phyloP scores from a whole-genome alignment of 1,140 invertebrate species.

The Scylla paramamosain region DNA sequence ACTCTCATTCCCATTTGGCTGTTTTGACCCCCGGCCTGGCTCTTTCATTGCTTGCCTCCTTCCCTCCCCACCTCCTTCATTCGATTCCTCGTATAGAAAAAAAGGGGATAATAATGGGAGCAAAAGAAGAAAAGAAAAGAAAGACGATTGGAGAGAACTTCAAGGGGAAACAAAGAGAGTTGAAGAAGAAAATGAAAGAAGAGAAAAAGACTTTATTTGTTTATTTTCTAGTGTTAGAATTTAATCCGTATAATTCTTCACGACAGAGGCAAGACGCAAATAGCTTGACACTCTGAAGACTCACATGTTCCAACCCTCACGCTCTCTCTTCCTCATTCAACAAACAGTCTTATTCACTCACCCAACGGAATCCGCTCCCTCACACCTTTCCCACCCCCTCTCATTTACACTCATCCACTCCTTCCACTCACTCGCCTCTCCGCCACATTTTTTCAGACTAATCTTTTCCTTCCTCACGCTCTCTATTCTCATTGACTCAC shows the following conservation, averaged over 20 bases:
- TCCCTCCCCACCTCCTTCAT: slow-evolving; percentile 29
- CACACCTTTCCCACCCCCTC: background rate
- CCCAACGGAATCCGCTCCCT: background rate
- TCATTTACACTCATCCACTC: background rate
- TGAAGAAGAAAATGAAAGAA: background rate
- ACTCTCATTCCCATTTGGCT: too few relatives aligned
- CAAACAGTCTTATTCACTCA: background rate
- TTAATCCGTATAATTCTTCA: too few relatives aligned
- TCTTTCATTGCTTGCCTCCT: background rate
- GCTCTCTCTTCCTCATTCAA: too few relatives aligned
- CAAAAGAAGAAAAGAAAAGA: background rate
- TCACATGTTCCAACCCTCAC: too few relatives aligned
- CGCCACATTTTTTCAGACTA: too few relatives aligned
- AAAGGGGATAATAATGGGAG: background rate
- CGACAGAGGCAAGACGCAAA: too few relatives aligned
- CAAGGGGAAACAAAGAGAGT: background rate
- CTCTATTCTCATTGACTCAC: too few relatives aligned
- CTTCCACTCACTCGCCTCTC: background rate
- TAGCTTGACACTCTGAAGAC: too few relatives aligned
- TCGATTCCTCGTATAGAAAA: background rate
- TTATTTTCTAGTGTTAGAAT: too few relatives aligned
- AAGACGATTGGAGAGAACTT: background rate
- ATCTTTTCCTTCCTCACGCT: too few relatives aligned
- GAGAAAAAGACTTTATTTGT: too few relatives aligned
- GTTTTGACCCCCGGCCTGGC: background rate